phyloP scores from a whole-genome alignment of 1,140 invertebrate species.

The Cydia splendana region DNA sequence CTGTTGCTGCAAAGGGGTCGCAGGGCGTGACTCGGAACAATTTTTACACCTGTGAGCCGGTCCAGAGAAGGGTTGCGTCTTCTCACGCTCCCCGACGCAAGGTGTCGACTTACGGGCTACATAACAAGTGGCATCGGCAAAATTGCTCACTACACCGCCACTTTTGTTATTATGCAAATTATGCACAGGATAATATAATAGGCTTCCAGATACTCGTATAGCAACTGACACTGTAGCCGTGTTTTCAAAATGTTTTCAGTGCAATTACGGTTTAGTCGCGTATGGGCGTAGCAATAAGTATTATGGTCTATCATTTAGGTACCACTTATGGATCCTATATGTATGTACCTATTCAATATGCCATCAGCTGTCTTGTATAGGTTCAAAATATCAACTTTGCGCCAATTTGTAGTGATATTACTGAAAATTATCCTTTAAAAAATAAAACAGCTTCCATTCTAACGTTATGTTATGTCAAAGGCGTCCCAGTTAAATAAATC shows the following conservation, averaged over 20 bases:
- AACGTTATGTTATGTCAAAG: not conserved
- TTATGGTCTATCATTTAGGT: not conserved
- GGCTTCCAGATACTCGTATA: slow-evolving; percentile 20
- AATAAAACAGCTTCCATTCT: not conserved
- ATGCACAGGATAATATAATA: slow-evolving; percentile 8
- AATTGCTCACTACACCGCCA: slow-evolving; percentile 22
- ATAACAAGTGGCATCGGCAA: slow-evolving; percentile 21
- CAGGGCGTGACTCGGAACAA: slow-evolving; percentile 40
- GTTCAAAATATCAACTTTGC: not conserved
- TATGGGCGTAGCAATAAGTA: not conserved
- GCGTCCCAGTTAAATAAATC: not conserved
- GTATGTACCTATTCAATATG: not conserved
- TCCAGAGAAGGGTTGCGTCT: slow-evolving; percentile 40
- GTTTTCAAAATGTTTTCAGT: slow-evolving; percentile 10
- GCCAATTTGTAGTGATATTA: not conserved
- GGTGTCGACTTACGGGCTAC: slow-evolving; percentile 37
- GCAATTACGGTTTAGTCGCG: not conserved
- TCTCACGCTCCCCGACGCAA: slow-evolving; percentile 44
- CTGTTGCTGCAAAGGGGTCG: slow-evolving; percentile 38
- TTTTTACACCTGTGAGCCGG: slow-evolving; percentile 45
- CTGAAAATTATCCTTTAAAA: not conserved
- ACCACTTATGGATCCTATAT: not conserved
- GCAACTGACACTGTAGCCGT: not conserved
- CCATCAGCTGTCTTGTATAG: not conserved
- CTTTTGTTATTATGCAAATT: slow-evolving; percentile 33